phyloP scores from a whole-genome alignment of 2,797 vertebrate species.

The Muscicapa striata region DNA sequence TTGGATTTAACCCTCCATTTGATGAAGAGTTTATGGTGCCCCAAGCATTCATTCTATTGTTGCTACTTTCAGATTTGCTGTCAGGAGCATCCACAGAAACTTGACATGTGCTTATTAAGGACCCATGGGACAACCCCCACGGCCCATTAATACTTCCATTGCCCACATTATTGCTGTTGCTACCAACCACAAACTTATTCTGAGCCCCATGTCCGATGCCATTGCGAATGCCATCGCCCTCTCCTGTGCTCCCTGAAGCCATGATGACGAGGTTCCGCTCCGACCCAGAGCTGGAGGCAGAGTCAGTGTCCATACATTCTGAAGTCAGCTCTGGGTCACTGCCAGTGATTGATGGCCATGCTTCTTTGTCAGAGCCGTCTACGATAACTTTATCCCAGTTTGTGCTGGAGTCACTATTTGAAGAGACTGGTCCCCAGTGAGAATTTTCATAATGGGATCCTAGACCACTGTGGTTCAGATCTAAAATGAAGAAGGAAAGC shows the following conservation, averaged over 20 bases:
- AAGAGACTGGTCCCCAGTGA: conserved; percentile 91
- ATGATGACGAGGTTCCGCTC: conserved; percentile 89
- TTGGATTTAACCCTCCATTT: conserved; percentile 92
- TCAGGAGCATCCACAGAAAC: conserved; percentile 83
- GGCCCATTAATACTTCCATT: conserved; percentile 87
- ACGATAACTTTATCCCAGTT: conserved; percentile 93
- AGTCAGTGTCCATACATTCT: conserved; percentile 96
- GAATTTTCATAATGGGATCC: conserved; percentile 96
- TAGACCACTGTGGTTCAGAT: conserved; percentile 90
- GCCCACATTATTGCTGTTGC: conserved; percentile 93
- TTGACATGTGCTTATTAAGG: conserved; percentile 85
- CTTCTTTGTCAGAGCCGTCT: conserved; percentile 88
- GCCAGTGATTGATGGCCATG: conserved; percentile 91
- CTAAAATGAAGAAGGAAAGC: conserved; percentile 76
- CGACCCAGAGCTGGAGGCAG: conserved; percentile 88
- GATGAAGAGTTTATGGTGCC: conserved; percentile 87
- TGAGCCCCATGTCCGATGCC: conserved; percentile 81
- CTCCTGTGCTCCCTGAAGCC: conserved; percentile 81
- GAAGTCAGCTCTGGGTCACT: conserved; percentile 91
- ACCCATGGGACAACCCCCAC: conserved; percentile 81
- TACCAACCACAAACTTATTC: conserved; percentile 80
- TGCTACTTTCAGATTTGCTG: conserved; percentile 84
- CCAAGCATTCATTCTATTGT: conserved; percentile 89
- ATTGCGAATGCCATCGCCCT: conserved; percentile 83
- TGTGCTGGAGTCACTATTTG: conserved; percentile 89